Evolutionary conservation across 1,140 invertebrate species (phyloP).

Genomic region (Druon quercuslanigerum): DNA sequence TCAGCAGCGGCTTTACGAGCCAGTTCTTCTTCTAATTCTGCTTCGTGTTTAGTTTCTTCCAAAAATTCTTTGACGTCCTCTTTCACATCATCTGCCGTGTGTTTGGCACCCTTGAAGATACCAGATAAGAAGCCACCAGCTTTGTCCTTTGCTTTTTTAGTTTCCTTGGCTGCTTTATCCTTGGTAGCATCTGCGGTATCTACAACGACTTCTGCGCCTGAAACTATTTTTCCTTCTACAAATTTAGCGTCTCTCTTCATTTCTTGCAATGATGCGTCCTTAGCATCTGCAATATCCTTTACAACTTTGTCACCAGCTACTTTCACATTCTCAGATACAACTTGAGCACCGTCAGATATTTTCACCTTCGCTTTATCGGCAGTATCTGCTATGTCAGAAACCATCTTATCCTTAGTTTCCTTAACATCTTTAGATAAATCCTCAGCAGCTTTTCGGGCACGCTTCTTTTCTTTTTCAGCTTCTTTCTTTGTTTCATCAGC

Average conservation of each 20-base stretch:
- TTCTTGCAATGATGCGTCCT: neutral
- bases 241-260: neutral
- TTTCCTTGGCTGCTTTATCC: constrained; percentile 25
- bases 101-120: constrained; percentile 60
- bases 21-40: constrained; percentile 39
- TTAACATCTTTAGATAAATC: constrained; percentile 50
- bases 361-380: neutral
- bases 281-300: neutral
- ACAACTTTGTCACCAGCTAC: neutral
- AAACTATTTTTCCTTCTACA: neutral
- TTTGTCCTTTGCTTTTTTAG: constrained; percentile 57
- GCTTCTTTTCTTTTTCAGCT: constrained; percentile 40
- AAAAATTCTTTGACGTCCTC: constrained; percentile 49
- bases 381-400: neutral
- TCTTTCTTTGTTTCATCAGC: constrained; percentile 34
- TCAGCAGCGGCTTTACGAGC: constrained; percentile 40
- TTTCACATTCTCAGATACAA: neutral
- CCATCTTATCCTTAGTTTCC: constrained; percentile 21
- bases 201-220: neutral
- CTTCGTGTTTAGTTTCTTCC: constrained; percentile 54
- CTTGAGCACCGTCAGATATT: neutral
- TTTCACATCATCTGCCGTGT: constrained; percentile 43
- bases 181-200: neutral
- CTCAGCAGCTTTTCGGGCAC: constrained; percentile 25
- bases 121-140: constrained; percentile 55